A percentile compares a stretch with the other conserved stretches of the same genome.
phyloP scores from a whole-genome alignment of 2,797 vertebrate species.

The Pterois miles region DNA sequence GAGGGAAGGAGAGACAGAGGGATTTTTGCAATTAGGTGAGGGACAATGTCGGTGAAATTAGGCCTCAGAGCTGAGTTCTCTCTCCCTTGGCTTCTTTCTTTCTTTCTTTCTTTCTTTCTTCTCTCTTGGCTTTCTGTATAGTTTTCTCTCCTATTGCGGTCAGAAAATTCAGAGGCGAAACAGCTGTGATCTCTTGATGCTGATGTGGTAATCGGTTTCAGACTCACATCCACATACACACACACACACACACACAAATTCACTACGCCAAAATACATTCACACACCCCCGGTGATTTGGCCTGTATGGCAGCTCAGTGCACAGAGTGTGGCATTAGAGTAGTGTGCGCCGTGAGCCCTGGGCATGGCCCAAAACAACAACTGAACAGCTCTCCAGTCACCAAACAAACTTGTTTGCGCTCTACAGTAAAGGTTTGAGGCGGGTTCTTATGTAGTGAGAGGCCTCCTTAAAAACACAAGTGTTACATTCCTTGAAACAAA shows the following conservation, averaged over 20 bases:
- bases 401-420: constrained; percentile 55
- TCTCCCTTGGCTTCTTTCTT: constrained; percentile 59
- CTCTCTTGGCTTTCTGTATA: constrained; percentile 29
- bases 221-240: background rate
- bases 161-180: constrained; percentile 68
- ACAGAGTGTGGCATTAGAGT: constrained; percentile 45
- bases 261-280: constrained; percentile 28
- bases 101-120: background rate
- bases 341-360: constrained; percentile 41
- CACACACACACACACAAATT: constrained; percentile 2
- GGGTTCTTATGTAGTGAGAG: constrained; percentile 19
- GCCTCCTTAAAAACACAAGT: constrained; percentile 43
- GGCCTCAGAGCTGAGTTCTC: constrained; percentile 82
- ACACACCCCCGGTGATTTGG: constrained; percentile 55
- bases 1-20: constrained; percentile 65
- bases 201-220: constrained; percentile 47
- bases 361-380: constrained; percentile 64
- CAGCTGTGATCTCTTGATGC: constrained; percentile 62
- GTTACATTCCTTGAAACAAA: constrained; percentile 4
- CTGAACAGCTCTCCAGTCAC: constrained; percentile 56
- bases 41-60: constrained; percentile 85
- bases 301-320: constrained; percentile 47
- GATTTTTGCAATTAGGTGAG: constrained; percentile 85
- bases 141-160: constrained; percentile 36
- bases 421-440: constrained; percentile 39